Percentiles rank a stretch among this genome's conserved stretches.
Conservation (phyloP, 2,797 vertebrate species). For the Spinibarbus caldwelli region DNA sequence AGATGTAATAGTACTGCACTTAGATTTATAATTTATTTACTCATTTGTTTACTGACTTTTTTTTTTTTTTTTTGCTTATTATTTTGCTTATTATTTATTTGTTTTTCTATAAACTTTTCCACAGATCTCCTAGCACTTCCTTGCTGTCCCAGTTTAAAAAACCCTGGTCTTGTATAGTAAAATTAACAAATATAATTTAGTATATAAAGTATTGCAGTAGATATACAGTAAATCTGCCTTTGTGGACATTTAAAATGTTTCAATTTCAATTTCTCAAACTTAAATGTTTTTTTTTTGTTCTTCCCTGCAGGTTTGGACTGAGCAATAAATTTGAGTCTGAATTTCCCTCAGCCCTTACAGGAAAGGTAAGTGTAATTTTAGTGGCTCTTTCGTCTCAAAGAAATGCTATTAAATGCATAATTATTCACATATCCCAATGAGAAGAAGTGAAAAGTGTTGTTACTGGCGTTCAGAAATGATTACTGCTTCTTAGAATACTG, state of each 20-base stretch:
- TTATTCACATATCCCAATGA: not conserved
- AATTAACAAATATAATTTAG: not conserved
- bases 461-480: not conserved
- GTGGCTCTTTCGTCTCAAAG: not conserved
- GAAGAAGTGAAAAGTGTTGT: too few relatives aligned
- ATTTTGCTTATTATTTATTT: too few relatives aligned
- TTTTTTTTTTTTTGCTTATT: too few relatives aligned
- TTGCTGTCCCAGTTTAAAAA: too few relatives aligned
- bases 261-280: too few relatives aligned
- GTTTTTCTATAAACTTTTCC: not conserved
- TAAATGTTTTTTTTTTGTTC: not conserved
- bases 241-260: not conserved
- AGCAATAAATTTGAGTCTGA: constrained; percentile 99
- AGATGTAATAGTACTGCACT: too few relatives aligned
- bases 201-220: not conserved
- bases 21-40: too few relatives aligned
- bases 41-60: not conserved
- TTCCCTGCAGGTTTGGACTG: constrained; percentile 88
- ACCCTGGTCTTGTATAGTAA: not conserved
- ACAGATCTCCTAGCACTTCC: not conserved
- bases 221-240: not conserved
- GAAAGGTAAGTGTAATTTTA: constrained; percentile 85
- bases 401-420: not conserved
- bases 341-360: constrained; percentile 97
- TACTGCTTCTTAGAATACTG: not conserved